These are phyloP conservation scores for Calidris pygmaea DNA, from an alignment of 2,113 vertebrate genomes.

Conservation along the genomic window DNA sequence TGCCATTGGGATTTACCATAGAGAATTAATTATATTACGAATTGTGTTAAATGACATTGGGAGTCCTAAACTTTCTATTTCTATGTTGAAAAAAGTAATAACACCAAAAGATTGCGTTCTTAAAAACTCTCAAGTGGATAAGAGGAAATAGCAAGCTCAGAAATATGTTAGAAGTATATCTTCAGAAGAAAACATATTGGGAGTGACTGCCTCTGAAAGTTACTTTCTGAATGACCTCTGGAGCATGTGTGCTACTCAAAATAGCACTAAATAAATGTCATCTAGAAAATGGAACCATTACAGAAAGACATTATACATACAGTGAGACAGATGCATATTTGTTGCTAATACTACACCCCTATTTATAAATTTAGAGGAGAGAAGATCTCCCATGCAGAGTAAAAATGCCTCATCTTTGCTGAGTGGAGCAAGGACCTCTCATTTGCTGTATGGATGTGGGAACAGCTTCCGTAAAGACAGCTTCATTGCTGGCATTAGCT, in stretches of 20 bases:
- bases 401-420: not conserved
- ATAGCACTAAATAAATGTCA: not conserved
- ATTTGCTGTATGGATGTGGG: not conserved
- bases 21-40: conserved; percentile 24
- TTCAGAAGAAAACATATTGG: not conserved
- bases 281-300: conserved; percentile 8
- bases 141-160: not conserved
- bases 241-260: not conserved
- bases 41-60: not conserved
- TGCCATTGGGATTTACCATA: not conserved
- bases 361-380: not conserved
- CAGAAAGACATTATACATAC: not conserved
- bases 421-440: not conserved
- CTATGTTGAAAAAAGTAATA: not conserved
- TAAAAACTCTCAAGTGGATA: not conserved
- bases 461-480: not conserved
- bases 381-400: not conserved
- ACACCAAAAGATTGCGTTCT: not conserved
- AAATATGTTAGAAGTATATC: not conserved
- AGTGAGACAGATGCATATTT: not conserved
- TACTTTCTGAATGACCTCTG: not conserved
- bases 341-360: not conserved
- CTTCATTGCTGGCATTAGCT: not conserved
- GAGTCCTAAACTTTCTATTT: not conserved
- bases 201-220: not conserved